phyloP scores from a whole-genome alignment of 2,888 invertebrate species.

The Melanotus villosus region DNA sequence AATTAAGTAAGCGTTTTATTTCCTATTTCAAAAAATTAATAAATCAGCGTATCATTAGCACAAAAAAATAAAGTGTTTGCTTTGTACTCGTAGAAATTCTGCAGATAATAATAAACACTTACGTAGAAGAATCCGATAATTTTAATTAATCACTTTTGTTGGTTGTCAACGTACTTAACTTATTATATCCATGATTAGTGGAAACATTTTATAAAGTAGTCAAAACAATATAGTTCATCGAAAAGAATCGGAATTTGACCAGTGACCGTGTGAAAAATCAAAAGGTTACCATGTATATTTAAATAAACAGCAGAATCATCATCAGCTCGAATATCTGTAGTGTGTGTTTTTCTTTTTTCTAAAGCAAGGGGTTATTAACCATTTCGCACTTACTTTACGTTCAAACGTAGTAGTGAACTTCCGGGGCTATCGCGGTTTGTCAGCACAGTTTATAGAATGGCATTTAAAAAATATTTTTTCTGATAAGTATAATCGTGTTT shows the following conservation, averaged over 20 bases:
- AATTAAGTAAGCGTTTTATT: too few relatives aligned
- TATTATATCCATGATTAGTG: neutral
- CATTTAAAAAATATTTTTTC: constrained; percentile 6
- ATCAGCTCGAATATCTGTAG: constrained; percentile 16
- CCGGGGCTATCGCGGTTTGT: constrained; percentile 18
- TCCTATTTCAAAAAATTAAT: too few relatives aligned
- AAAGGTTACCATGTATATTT: constrained; percentile 1
- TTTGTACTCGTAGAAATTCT: too few relatives aligned
- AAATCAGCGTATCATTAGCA: too few relatives aligned
- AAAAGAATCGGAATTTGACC: constrained; percentile 19
- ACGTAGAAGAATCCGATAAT: too few relatives aligned
- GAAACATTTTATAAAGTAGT: neutral
- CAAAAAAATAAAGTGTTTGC: too few relatives aligned
- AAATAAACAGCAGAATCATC: constrained; percentile 6
- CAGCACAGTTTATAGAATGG: neutral
- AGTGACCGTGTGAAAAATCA: constrained; percentile 23
- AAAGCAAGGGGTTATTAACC: constrained; percentile 21
- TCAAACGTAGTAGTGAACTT: constrained; percentile 18
- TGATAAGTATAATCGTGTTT: neutral
- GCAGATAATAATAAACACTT: too few relatives aligned
- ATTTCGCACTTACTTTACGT: constrained; percentile 19
- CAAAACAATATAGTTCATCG: constrained; percentile 10
- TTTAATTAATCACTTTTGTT: too few relatives aligned
- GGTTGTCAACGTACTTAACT: too few relatives aligned
- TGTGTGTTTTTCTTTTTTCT: neutral